These are phyloP conservation scores for Synanthedon formicaeformis DNA, from an alignment of 2,888 invertebrate genomes.

Conservation along the genomic window DNA sequence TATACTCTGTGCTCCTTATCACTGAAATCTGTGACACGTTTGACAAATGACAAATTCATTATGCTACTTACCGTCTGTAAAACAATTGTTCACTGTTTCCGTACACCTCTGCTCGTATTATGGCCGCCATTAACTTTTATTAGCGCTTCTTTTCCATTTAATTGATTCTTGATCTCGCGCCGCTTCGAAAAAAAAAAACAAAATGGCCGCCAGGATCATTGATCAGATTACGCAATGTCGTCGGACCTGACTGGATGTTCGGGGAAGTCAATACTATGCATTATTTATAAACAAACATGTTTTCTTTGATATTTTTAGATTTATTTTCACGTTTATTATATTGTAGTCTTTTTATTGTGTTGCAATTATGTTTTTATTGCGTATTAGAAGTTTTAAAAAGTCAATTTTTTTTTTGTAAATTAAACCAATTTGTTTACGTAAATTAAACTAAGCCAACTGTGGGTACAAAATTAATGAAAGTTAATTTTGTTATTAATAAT, in stretches of 20 bases:
- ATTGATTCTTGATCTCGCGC: conserved; percentile 45
- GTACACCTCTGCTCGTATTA: conserved; percentile 32
- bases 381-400: too few species aligned
- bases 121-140: conserved; percentile 31
- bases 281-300: conserved; percentile 41
- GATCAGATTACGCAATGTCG: conserved; percentile 65
- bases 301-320: too few species aligned
- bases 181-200: conserved; percentile 26
- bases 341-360: too few species aligned
- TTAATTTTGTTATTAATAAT: too few species aligned
- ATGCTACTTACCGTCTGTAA: conserved; percentile 20
- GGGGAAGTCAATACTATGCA: conserved; percentile 48
- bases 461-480: too few species aligned
- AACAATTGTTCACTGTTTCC: conserved; percentile 24
- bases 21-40: conserved; percentile 13
- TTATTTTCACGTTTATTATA: too few species aligned
- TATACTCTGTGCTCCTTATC: conserved; percentile 4
- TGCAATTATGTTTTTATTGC: too few species aligned
- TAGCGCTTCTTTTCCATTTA: conserved; percentile 26
- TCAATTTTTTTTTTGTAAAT: too few species aligned
- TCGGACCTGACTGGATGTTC: conserved; percentile 48
- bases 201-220: conserved; percentile 52
- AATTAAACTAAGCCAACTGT: too few species aligned
- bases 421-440: too few species aligned
- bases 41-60: conserved; percentile 41